Percentiles rank a stretch among this genome's conserved stretches.
Conservation (phyloP, 2,888 invertebrate genomes). For the Xanthia togata region DNA sequence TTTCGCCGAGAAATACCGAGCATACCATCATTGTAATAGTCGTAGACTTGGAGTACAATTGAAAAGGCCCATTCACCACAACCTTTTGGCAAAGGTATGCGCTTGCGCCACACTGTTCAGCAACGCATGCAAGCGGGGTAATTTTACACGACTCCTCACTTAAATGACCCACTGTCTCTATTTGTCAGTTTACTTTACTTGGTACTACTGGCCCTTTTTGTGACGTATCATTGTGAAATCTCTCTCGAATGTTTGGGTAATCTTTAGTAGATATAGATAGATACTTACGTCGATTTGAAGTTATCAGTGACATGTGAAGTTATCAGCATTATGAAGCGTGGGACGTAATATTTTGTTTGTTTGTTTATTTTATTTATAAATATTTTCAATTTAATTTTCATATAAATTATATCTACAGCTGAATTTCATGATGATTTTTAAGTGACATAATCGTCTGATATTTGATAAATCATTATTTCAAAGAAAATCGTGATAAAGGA, state of each 20-base stretch:
- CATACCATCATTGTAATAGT: conserved; percentile 53
- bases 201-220: conserved; percentile 32
- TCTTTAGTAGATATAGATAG: conserved; percentile 8
- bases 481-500: conserved; percentile 1
- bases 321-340: conserved; percentile 25
- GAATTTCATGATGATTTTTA: not conserved
- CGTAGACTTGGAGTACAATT: conserved; percentile 50
- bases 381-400: not conserved
- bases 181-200: conserved; percentile 27
- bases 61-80: conserved; percentile 69
- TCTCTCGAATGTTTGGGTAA: conserved; percentile 8
- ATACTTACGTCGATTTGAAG: not conserved
- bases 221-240: conserved; percentile 20
- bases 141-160: conserved; percentile 78
- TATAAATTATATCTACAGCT: not conserved
- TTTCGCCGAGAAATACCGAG: conserved; percentile 49
- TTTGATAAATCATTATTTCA: not conserved
- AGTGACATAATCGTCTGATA: not conserved
- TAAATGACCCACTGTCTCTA: conserved; percentile 58
- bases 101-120: conserved; percentile 73
- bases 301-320: conserved; percentile 29
- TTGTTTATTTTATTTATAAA: conserved; percentile 7
- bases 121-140: conserved; percentile 69
- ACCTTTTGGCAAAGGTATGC: conserved; percentile 76
- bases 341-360: conserved; percentile 1